Evolutionary conservation across 1,140 invertebrate genomes (phyloP).

Genomic region (Micrasema minimum): DNA sequence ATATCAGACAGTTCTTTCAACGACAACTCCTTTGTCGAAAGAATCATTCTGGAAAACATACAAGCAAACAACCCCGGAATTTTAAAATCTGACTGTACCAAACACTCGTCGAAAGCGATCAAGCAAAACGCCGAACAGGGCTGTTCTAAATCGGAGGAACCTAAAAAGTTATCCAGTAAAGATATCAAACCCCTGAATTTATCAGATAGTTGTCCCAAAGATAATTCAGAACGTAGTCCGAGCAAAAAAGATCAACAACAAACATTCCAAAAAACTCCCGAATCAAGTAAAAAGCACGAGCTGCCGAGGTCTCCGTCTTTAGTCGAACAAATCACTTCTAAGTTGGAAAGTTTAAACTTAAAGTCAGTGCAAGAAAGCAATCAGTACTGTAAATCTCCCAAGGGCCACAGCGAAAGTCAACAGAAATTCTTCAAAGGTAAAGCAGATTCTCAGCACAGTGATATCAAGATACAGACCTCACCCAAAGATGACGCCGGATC

Average conservation of each 20-base stretch:
- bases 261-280: constrained; percentile 20
- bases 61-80: constrained; percentile 8
- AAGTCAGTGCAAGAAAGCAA: constrained; percentile 43
- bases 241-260: constrained; percentile 36
- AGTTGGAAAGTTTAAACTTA: constrained; percentile 48
- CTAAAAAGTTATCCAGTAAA: not conserved
- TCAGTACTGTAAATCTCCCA: constrained; percentile 39
- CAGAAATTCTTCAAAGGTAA: constrained; percentile 48
- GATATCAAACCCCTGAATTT: not conserved
- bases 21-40: constrained; percentile 20
- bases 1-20: constrained; percentile 30
- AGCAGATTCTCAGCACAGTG: constrained; percentile 11
- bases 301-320: constrained; percentile 43
- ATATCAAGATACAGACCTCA: not conserved
- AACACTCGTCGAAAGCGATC: too few relatives aligned
- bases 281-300: constrained; percentile 16
- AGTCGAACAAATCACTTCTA: constrained; percentile 50
- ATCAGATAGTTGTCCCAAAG: constrained; percentile 2
- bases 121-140: not conserved
- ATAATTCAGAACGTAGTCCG: not conserved
- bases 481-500: not conserved
- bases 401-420: constrained; percentile 42
- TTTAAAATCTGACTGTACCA: not conserved
- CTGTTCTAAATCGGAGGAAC: not conserved
- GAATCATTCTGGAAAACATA: constrained; percentile 19